Evolutionary conservation across 2,113 vertebrate genomes (phyloP).

Genomic region (Meriones unguiculatus): DNA sequence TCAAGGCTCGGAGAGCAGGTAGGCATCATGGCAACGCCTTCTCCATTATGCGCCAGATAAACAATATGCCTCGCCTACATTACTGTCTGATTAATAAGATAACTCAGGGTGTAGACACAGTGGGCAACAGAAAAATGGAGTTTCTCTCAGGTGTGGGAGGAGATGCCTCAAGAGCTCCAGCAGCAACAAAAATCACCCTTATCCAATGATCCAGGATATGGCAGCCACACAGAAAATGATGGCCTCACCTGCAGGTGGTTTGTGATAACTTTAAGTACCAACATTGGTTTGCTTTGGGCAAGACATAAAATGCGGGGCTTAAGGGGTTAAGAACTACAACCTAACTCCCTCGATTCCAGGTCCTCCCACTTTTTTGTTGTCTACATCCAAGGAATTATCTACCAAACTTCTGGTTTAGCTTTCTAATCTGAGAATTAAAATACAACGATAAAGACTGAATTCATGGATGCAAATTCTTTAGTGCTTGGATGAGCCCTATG

Average conservation of each 20-base stretch:
- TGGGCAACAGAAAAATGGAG: neutral
- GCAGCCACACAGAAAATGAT: too few species aligned
- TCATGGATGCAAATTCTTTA: neutral
- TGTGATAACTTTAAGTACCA: neutral
- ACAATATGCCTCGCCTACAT: neutral
- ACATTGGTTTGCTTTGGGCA: neutral
- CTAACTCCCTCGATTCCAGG: too few species aligned
- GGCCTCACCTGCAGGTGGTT: too few species aligned
- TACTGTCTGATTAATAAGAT: too few species aligned
- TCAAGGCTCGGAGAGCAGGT: neutral
- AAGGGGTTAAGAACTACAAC: neutral
- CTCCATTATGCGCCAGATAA: neutral
- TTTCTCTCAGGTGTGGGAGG: neutral
- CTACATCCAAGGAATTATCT: neutral
- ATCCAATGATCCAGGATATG: neutral
- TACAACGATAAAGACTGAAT: neutral
- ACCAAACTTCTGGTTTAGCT: neutral
- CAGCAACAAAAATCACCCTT: neutral
- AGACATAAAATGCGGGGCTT: neutral
- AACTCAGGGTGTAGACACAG: rapidly evolving
- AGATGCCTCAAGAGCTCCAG: neutral
- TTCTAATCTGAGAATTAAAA: neutral
- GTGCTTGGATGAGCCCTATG: neutral
- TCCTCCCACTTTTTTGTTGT: neutral
- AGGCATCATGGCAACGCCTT: neutral